phyloP scores from a whole-genome alignment of 2,888 invertebrate genomes.

The Dryococelus australis region DNA sequence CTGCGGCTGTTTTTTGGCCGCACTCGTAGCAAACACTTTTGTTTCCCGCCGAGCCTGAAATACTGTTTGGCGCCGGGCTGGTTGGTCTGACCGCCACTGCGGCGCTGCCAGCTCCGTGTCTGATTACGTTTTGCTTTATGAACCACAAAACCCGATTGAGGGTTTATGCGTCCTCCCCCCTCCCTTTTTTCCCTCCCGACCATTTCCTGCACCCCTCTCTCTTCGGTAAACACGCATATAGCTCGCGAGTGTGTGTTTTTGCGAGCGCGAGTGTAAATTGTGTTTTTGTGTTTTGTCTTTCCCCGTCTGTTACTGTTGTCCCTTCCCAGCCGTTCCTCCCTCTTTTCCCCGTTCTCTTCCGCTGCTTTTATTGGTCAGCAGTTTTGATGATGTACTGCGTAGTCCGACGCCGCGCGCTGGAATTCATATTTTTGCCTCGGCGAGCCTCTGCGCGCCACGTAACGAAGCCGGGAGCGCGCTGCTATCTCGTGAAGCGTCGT shows the following conservation, averaged over 20 bases:
- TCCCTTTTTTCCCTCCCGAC: background rate
- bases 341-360: background rate
- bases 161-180: constrained; percentile 19
- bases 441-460: background rate
- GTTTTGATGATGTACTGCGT: constrained; percentile 23
- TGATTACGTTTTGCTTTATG: constrained; percentile 37
- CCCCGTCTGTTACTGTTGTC: constrained; percentile 23
- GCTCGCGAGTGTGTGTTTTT: constrained; percentile 7
- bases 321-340: background rate
- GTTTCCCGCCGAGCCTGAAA: background rate
- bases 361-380: constrained; percentile 16
- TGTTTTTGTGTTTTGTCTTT: constrained; percentile 12
- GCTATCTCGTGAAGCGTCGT: background rate
- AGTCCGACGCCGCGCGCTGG: background rate
- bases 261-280: constrained; percentile 16
- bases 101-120: constrained; percentile 11
- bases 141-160: constrained; percentile 36
- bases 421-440: constrained; percentile 1
- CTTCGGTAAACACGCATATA: constrained; percentile 16
- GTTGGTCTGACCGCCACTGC: background rate
- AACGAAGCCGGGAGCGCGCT: background rate
- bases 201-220: background rate
- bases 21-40: background rate
- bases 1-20: background rate
- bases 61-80: constrained; percentile 23